A percentile compares a stretch with the other conserved stretches of the same genome.
Evolutionary conservation across 2,113 vertebrate species (phyloP).

Genomic region (Bolborhynchus lineola): DNA sequence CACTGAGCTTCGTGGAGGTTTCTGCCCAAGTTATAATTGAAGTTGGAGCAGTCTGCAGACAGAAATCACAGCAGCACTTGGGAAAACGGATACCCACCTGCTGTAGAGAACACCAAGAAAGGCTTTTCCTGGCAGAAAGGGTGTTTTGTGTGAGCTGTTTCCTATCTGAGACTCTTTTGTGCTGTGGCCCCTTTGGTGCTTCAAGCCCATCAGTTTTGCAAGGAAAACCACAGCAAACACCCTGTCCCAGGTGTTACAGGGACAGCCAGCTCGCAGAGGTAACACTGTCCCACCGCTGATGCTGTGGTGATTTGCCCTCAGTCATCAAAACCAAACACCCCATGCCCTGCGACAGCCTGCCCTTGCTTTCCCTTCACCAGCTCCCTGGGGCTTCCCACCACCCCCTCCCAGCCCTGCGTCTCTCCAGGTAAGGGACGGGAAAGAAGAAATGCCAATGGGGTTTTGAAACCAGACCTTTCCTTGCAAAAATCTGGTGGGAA

Average conservation of each 20-base stretch:
- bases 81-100: neutral
- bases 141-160: neutral
- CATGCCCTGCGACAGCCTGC: neutral
- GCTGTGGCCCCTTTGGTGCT: neutral
- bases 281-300: neutral
- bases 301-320: neutral
- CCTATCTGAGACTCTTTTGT: accelerated
- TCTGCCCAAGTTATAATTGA: neutral
- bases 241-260: accelerated
- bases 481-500: neutral
- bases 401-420: neutral
- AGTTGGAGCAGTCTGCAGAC: neutral
- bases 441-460: neutral
- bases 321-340: neutral
- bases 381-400: accelerated
- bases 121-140: neutral
- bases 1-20: accelerated
- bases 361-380: neutral
- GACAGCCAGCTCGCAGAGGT: neutral
- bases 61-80: neutral
- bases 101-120: neutral
- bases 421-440: neutral
- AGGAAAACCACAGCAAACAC: neutral
- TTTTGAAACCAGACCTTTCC: neutral
- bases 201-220: neutral